phyloP scores from a whole-genome alignment of 2,797 vertebrate species.

The Chelon auratus region DNA sequence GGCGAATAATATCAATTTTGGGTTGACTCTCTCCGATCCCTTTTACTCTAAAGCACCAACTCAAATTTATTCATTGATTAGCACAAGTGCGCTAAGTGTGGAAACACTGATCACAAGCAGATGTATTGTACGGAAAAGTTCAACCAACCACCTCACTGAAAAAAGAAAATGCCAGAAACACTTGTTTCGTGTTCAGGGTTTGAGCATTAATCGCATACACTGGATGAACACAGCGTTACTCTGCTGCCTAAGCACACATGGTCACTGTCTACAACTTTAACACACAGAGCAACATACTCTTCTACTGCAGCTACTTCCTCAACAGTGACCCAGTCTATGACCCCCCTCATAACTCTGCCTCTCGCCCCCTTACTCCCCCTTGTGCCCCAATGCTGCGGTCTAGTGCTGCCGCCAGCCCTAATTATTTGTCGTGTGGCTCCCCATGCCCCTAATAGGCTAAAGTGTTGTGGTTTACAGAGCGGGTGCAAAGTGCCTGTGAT shows the following conservation, averaged over 20 bases:
- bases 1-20: neutral
- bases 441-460: constrained; percentile 78
- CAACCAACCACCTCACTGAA: constrained; percentile 17
- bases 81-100: constrained; percentile 8
- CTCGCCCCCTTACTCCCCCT: constrained; percentile 28
- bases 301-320: constrained; percentile 51
- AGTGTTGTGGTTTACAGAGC: constrained; percentile 83
- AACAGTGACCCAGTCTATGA: constrained; percentile 56
- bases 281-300: constrained; percentile 19
- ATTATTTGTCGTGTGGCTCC: constrained; percentile 81
- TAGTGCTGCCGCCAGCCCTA: constrained; percentile 79
- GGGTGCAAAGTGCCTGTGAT: constrained; percentile 84
- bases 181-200: constrained; percentile 16
- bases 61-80: constrained; percentile 26
- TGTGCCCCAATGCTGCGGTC: constrained; percentile 68
- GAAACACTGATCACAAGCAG: constrained; percentile 21
- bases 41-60: constrained; percentile 19
- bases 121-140: constrained; percentile 29
- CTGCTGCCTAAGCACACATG: constrained; percentile 7
- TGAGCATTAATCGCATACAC: constrained; percentile 7
- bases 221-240: constrained; percentile 10
- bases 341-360: constrained; percentile 51
- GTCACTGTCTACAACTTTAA: constrained; percentile 23
- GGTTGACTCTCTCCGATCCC: constrained; percentile 3
- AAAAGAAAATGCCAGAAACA: neutral